Percentiles rank a stretch among this genome's conserved stretches.
phyloP scores from a whole-genome alignment of 2,113 vertebrate species.

The Psophia crepitans region DNA sequence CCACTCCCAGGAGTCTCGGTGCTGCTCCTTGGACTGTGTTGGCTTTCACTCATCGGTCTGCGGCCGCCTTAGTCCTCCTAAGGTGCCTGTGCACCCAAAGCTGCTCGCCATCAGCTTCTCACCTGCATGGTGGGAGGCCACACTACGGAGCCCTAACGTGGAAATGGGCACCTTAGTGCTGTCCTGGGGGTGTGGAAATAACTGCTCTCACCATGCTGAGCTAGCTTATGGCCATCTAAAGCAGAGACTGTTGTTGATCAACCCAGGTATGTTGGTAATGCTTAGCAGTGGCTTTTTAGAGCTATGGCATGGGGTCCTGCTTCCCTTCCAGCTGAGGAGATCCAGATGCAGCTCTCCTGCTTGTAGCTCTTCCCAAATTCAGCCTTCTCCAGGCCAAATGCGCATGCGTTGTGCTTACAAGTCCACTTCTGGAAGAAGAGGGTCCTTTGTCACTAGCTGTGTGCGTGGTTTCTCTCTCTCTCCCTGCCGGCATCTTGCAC shows the following conservation, averaged over 20 bases:
- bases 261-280: neutral
- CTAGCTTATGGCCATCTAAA: neutral
- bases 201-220: neutral
- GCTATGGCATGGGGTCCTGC: neutral
- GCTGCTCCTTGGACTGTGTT: neutral
- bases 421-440: neutral
- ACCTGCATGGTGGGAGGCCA: neutral
- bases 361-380: neutral
- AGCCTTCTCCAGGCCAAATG: neutral
- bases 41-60: neutral
- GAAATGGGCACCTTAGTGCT: neutral
- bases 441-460: neutral
- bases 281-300: neutral
- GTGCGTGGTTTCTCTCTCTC: neutral
- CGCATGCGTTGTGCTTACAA: neutral
- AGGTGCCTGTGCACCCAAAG: neutral
- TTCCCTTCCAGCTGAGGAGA: neutral
- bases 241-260: neutral
- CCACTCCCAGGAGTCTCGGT: neutral
- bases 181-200: neutral
- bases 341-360: neutral
- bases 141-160: neutral
- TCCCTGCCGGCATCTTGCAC: neutral
- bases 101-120: neutral
- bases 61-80: neutral